These are phyloP conservation scores for Melanerpes aurifrons DNA, from an alignment of 2,113 vertebrate species.

Conservation along the genomic window DNA sequence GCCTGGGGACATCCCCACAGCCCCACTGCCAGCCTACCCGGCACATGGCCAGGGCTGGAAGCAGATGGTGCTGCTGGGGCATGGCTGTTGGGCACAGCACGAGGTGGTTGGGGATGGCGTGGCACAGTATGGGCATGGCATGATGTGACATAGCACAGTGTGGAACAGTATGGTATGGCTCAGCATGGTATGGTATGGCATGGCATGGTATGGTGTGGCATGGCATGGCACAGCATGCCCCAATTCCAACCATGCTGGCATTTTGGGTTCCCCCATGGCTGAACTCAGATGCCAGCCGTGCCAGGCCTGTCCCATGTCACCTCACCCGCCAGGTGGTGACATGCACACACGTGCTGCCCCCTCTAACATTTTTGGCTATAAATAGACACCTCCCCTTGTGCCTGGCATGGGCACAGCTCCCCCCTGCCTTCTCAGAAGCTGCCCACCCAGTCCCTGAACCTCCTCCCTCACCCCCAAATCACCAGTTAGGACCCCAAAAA, in stretches of 20 bases:
- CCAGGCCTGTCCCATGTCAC: conserved; percentile 60
- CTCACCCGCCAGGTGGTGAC: neutral
- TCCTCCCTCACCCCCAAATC: neutral
- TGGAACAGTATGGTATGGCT: no score
- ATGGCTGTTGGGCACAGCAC: accelerated
- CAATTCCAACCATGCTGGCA: neutral
- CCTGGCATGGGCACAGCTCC: neutral
- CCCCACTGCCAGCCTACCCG: neutral
- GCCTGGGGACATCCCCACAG: neutral
- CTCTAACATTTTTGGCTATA: conserved; percentile 57
- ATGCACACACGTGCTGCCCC: conserved; percentile 36
- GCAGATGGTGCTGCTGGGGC: conserved; percentile 30
- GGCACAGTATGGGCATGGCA: no score
- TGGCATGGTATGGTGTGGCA: neutral
- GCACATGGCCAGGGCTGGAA: neutral
- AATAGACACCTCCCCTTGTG: conserved; percentile 41
- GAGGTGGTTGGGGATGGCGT: neutral
- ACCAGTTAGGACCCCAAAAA: neutral
- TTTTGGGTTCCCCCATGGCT: neutral
- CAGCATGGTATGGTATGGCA: no score
- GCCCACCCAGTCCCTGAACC: neutral
- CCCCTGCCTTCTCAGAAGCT: neutral
- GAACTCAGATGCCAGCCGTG: neutral
- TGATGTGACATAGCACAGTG: no score
- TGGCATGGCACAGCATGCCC: neutral